These are phyloP conservation scores for Panthera leo DNA, from an alignment of 2,113 vertebrate species.

Conservation along the genomic window DNA sequence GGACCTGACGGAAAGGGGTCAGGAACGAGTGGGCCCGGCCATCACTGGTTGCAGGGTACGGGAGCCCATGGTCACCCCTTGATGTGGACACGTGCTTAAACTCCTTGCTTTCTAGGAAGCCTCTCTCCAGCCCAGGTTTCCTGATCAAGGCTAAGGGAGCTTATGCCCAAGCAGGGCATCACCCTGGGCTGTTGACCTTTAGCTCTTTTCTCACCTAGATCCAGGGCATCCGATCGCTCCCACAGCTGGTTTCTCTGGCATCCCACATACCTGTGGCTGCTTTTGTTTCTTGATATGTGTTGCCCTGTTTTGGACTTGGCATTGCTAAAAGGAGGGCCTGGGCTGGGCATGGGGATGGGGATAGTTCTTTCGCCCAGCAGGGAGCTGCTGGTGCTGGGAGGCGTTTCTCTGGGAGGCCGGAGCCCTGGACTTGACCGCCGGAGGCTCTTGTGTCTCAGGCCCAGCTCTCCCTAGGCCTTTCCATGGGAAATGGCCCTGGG, in stretches of 20 bases:
- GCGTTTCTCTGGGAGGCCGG: neutral
- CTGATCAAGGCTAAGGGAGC: neutral
- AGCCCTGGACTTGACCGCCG: neutral
- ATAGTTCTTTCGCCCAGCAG: neutral
- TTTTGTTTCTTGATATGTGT: neutral
- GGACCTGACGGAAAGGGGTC: neutral
- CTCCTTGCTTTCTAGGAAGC: neutral
- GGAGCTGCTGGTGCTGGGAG: neutral
- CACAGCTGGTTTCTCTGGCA: slow-evolving; percentile 14
- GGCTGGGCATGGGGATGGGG: neutral
- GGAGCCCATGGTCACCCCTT: neutral
- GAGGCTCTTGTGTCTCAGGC: neutral
- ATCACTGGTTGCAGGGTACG: neutral
- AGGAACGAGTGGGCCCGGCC: neutral
- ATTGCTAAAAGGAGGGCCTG: neutral
- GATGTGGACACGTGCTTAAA: neutral
- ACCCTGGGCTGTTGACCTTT: neutral
- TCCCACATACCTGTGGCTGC: neutral
- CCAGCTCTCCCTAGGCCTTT: neutral
- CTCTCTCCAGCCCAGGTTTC: neutral
- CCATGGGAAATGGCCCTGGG: neutral
- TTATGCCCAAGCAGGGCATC: neutral
- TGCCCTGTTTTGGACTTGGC: neutral
- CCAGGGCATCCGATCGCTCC: neutral
- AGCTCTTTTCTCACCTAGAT: neutral